Evolutionary conservation across 2,888 invertebrate genomes (phyloP).

Genomic region (Thymelicus sylvestris): DNA sequence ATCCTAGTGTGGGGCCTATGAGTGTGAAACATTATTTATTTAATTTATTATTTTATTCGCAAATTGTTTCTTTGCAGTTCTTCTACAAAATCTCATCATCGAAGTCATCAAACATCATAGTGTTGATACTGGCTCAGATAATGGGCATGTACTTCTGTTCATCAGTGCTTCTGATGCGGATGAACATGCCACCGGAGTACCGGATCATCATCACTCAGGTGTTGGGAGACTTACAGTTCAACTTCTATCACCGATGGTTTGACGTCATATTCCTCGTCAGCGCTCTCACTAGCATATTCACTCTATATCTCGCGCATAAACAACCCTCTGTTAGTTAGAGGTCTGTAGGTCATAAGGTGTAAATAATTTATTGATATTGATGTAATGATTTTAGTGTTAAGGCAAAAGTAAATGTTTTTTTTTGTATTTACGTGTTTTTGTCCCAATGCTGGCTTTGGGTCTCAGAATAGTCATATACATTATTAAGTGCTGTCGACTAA

Average conservation of each 20-base stretch:
- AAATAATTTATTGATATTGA: too few relatives aligned
- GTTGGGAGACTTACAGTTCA: conserved; percentile 98
- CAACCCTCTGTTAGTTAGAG: conserved; percentile 86
- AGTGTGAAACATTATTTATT: too few relatives aligned
- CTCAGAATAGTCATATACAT: too few relatives aligned
- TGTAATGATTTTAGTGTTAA: too few relatives aligned
- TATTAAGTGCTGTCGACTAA: too few relatives aligned
- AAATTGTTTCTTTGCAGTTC: conserved; percentile 87
- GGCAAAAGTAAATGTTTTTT: too few relatives aligned
- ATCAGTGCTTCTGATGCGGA: conserved; percentile 97
- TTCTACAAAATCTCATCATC: conserved; percentile 99
- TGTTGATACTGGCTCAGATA: conserved; percentile 97
- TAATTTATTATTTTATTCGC: too few relatives aligned
- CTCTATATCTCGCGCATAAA: conserved; percentile 97
- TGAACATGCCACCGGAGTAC: conserved; percentile 99
- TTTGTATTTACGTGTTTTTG: too few relatives aligned
- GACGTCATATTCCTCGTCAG: conserved; percentile 99
- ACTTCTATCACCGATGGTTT: conserved; percentile 99
- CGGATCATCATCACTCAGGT: conserved; percentile 94
- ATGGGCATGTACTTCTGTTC: conserved; percentile 99
- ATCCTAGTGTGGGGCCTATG: too few relatives aligned
- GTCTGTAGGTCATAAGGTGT: not conserved
- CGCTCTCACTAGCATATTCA: conserved; percentile 97
- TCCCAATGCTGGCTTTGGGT: too few relatives aligned
- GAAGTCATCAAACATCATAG: conserved; percentile 99